phyloP scores from a whole-genome alignment of 2,888 invertebrate genomes.

The Sphinx pinastri region DNA sequence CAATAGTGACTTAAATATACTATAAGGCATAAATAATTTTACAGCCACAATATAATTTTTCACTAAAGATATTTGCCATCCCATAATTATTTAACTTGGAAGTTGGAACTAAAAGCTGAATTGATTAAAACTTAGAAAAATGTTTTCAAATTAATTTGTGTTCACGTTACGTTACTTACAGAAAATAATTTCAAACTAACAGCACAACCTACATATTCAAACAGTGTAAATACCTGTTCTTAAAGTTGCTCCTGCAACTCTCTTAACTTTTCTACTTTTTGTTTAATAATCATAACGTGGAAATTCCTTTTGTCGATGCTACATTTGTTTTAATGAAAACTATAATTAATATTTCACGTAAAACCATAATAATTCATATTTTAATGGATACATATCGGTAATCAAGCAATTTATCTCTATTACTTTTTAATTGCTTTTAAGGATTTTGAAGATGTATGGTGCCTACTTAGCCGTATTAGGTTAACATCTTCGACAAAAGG shows the following conservation, averaged over 20 bases:
- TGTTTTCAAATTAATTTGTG: constrained; percentile 32
- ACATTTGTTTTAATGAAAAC: not conserved
- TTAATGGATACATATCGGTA: constrained; percentile 9
- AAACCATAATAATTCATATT: not conserved
- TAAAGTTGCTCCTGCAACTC: constrained; percentile 82
- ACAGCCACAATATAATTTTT: not conserved
- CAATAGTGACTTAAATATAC: too few relatives aligned
- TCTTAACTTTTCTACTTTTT: constrained; percentile 83
- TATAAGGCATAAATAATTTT: not conserved
- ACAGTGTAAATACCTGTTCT: constrained; percentile 83
- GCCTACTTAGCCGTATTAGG: too few relatives aligned
- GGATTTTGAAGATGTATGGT: too few relatives aligned
- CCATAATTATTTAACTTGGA: not conserved
- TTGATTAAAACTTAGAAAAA: not conserved
- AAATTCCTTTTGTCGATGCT: constrained; percentile 37
- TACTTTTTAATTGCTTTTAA: too few relatives aligned
- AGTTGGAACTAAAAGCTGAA: not conserved
- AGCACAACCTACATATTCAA: constrained; percentile 79
- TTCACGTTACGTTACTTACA: constrained; percentile 38
- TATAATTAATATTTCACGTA: not conserved
- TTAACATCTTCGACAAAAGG: too few relatives aligned
- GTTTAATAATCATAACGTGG: constrained; percentile 81
- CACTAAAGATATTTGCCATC: not conserved
- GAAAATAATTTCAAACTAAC: constrained; percentile 66
- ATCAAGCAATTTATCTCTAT: constrained; percentile 27